Percentiles rank a stretch among this genome's conserved stretches.
These are phyloP conservation scores for Girardinus metallicus DNA, from an alignment of 2,797 vertebrate genomes.

Conservation along the genomic window DNA sequence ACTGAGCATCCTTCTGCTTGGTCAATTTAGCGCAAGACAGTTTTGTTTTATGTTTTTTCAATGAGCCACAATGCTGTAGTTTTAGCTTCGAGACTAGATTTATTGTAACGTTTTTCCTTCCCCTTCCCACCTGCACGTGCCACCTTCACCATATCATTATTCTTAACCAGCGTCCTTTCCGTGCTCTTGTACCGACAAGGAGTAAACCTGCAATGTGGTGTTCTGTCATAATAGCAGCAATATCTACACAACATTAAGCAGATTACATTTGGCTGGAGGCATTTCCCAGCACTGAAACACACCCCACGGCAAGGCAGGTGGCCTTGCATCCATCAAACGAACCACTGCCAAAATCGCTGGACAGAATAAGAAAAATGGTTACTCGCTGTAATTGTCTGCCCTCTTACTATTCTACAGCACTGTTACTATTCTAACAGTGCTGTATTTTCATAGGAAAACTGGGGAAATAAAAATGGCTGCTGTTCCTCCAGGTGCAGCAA, in stretches of 20 bases:
- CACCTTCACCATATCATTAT: constrained; percentile 37
- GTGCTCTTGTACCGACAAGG: constrained; percentile 25
- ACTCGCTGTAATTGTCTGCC: constrained; percentile 53
- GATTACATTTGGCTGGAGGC: constrained; percentile 77
- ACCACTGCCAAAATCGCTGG: constrained; percentile 48
- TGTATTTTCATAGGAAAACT: constrained; percentile 43
- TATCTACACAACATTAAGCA: constrained; percentile 83
- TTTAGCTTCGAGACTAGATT: constrained; percentile 58
- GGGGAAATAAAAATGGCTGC: constrained; percentile 37
- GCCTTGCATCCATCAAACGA: constrained; percentile 71
- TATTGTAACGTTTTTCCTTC: constrained; percentile 41
- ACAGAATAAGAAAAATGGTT: constrained; percentile 48
- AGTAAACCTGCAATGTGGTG: constrained; percentile 54
- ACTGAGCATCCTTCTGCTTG: constrained; percentile 47
- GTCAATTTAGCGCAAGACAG: constrained; percentile 45
- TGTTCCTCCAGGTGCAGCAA: constrained; percentile 21
- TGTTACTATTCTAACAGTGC: constrained; percentile 40
- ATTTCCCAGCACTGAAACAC: constrained; percentile 68
- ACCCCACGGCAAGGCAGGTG: constrained; percentile 71
- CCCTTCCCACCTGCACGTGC: constrained; percentile 30
- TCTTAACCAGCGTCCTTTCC: constrained; percentile 37
- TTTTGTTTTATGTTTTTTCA: constrained; percentile 56
- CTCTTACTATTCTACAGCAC: constrained; percentile 35
- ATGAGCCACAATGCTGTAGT: constrained; percentile 47
- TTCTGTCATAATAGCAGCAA: constrained; percentile 68